phyloP scores from a whole-genome alignment of 2,888 invertebrate species.

The Cephus sareptanus region DNA sequence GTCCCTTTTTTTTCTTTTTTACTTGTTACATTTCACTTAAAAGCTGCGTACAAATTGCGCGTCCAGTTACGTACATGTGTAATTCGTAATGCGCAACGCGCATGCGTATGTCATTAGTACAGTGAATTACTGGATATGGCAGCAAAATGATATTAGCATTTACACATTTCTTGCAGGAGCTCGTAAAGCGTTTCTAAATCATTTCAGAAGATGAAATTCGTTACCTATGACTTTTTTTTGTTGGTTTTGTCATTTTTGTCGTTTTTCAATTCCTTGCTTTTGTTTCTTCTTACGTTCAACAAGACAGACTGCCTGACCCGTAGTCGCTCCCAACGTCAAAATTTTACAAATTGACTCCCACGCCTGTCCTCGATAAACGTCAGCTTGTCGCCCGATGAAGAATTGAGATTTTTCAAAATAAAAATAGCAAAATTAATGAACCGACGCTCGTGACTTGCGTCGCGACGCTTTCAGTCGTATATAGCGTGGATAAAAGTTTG shows the following conservation, averaged over 20 bases:
- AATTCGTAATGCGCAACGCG: neutral
- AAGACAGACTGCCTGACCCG: neutral
- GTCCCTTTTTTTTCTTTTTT: neutral
- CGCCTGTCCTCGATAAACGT: neutral
- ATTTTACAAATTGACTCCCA: neutral
- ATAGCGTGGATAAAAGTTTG: neutral
- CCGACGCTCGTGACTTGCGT: neutral
- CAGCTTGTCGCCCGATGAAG: neutral
- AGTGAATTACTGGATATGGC: neutral
- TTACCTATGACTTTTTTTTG: neutral
- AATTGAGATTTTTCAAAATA: neutral
- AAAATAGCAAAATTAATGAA: neutral
- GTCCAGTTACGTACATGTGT: neutral
- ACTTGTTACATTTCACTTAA: neutral
- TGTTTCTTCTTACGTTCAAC: neutral
- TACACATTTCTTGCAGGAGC: neutral
- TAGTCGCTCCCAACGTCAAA: neutral
- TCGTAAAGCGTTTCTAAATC: neutral
- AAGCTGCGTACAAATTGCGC: neutral
- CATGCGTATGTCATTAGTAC: neutral
- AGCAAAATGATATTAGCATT: neutral
- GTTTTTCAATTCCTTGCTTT: neutral
- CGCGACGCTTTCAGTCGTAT: neutral
- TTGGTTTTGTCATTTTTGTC: neutral
- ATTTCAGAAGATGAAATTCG: neutral